Base-by-base conservation (phyloP, 2,113 vertebrate species). In the Ginglymostoma cirratum region DNA sequence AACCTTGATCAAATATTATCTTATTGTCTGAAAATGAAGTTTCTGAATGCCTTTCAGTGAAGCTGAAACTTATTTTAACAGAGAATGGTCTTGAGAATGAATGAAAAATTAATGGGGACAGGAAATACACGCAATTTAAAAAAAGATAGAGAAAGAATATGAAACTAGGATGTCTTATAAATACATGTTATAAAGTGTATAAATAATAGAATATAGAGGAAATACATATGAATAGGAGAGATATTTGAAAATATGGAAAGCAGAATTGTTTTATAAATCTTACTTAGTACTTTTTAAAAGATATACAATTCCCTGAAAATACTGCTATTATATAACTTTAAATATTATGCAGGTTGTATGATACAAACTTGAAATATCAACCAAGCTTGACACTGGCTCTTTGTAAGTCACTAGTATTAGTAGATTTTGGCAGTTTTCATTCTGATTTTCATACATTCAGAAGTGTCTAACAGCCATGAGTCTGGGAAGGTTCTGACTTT, bases 391-490 rank as follows among this genome's bases (percentile, higher is more conserved):
- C 38, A 38, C 61, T 93, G 61, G 61, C n/a, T 38, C 14, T 93
- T 61, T 66, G 23, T 93, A 38, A n/a, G 61, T n/a, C 38, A 38
- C 34, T 42, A 24, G n/a, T 65, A 34, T 14, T 23, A 4, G 6
- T 38, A 67, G 61, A 8, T 66, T 93, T 67, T 17, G 21, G n/a
- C 34, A 67, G 55, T 17, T 93, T 93, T 93, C 89, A 66, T 38
- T 93, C 89, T 93, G 17, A 66, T 93, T 61, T 93, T 34, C n/a
- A 38, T 93, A 93, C 19, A 8, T 66, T 93, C 66, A 93, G 72
- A 72, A 45, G 34, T 95, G 24, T 95, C 42, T 19, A 30, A 72
- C 42, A 52, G 69, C 69, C 72, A 27, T 45, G 67, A 70, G 70
- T 95, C 24, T 95, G 67, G 38, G 94, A 72, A 76, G 67, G 52